Percentiles rank a stretch among this genome's conserved stretches.
phyloP scores from a whole-genome alignment of 2,888 invertebrate genomes.

The Camptogramma bilineatum region DNA sequence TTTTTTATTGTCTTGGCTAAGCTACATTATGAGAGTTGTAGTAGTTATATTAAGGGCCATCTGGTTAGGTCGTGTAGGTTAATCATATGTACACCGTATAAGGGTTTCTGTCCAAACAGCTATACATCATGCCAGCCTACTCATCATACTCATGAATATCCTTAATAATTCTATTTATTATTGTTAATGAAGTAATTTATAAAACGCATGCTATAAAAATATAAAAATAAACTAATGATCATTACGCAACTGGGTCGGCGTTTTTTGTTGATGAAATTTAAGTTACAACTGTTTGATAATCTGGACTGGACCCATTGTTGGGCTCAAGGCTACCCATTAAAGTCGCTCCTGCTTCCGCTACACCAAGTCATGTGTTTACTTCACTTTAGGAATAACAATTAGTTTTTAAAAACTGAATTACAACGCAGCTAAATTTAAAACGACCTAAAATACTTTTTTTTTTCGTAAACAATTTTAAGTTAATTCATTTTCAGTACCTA shows the following conservation, averaged over 20 bases:
- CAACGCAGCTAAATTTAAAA: slow-evolving; percentile 2
- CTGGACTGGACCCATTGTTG: slow-evolving; percentile 61
- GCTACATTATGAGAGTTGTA: not conserved
- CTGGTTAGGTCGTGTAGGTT: slow-evolving; percentile 16
- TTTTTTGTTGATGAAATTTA: slow-evolving; percentile 65
- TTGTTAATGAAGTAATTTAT: slow-evolving; percentile 50
- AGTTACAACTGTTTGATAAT: slow-evolving; percentile 42
- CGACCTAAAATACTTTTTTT: not conserved
- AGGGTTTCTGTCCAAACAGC: slow-evolving; percentile 17
- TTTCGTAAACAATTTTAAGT: too few species aligned
- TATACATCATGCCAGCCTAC: slow-evolving; percentile 19
- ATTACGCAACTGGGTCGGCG: slow-evolving; percentile 62
- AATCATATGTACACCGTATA: slow-evolving; percentile 17
- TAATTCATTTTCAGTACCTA: not conserved
- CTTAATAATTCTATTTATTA: slow-evolving; percentile 41
- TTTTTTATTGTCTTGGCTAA: not conserved
- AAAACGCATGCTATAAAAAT: slow-evolving; percentile 43
- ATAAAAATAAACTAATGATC: slow-evolving; percentile 40
- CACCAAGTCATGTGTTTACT: slow-evolving; percentile 39
- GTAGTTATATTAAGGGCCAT: not conserved
- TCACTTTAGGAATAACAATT: slow-evolving; percentile 32
- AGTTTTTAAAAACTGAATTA: slow-evolving; percentile 8
- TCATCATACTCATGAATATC: not conserved
- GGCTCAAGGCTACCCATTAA: slow-evolving; percentile 78
- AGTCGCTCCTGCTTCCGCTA: slow-evolving; percentile 71